Evolutionary conservation across 2,888 invertebrate genomes (phyloP).

Genomic region (Thyatira batis): DNA sequence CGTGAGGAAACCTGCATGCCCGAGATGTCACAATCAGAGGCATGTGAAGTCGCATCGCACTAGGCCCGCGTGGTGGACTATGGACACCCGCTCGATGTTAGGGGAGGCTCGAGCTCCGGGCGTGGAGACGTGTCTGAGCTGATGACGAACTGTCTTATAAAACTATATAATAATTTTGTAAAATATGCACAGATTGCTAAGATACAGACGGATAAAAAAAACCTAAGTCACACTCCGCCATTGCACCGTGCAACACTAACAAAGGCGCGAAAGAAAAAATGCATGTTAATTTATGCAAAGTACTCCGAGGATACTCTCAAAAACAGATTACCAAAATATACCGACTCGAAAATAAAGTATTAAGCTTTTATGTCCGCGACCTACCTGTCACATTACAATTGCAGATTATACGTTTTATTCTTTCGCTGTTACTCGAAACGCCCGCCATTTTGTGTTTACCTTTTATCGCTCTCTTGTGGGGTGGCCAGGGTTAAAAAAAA

Average conservation of each 20-base stretch:
- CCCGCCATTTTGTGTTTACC: slow-evolving; percentile 1
- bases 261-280: background rate
- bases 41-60: no score
- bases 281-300: background rate
- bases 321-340: background rate
- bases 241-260: background rate
- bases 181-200: no score
- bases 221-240: background rate
- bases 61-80: no score
- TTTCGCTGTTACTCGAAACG: background rate
- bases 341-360: background rate
- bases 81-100: no score
- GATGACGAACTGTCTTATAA: no score
- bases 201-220: no score
- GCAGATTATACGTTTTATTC: slow-evolving; percentile 4
- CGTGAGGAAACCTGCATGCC: no score
- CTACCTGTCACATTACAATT: slow-evolving; percentile 4
- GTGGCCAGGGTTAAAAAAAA: background rate
- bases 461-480: background rate
- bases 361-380: background rate
- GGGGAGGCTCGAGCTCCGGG: no score
- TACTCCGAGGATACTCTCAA: background rate
- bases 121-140: no score
- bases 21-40: no score
- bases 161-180: no score